A percentile compares a stretch with the other conserved stretches of the same genome.
Conservation (phyloP, 2,113 vertebrate genomes). For the Lepus americanus region DNA sequence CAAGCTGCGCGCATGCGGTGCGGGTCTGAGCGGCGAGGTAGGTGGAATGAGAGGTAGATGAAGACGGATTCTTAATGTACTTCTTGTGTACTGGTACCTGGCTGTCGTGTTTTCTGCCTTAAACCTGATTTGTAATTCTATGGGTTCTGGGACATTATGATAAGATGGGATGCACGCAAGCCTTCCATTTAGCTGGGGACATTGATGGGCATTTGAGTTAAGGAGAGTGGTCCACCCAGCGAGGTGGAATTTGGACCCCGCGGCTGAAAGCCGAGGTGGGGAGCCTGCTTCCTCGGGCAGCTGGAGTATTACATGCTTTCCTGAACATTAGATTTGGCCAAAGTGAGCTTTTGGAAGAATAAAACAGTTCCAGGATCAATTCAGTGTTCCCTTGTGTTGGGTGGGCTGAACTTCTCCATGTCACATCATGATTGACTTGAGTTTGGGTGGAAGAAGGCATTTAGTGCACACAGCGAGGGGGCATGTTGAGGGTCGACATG, state of each 20-base stretch:
- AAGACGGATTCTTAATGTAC: conserved; percentile 96
- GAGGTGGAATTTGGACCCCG: conserved; percentile 83
- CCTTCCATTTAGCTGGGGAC: conserved; percentile 89
- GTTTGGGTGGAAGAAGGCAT: not conserved
- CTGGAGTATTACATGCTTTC: conserved; percentile 78
- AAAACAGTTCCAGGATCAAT: conserved; percentile 76
- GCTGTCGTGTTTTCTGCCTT: conserved; percentile 91
- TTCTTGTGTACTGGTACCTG: conserved; percentile 94
- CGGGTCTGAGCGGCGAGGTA: conserved; percentile 84
- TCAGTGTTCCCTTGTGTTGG: conserved; percentile 34
- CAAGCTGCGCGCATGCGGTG: conserved; percentile 86
- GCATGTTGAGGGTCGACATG: not conserved
- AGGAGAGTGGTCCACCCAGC: conserved; percentile 79
- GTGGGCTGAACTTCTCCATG: conserved; percentile 60
- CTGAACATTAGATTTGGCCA: conserved; percentile 77
- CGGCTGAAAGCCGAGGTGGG: conserved; percentile 81
- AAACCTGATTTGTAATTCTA: conserved; percentile 92
- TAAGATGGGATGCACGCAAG: conserved; percentile 85
- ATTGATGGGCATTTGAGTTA: conserved; percentile 86
- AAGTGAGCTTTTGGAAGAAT: conserved; percentile 82
- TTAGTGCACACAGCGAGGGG: not conserved
- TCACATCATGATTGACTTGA: conserved; percentile 55
- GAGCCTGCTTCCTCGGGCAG: conserved; percentile 61
- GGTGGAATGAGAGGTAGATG: conserved; percentile 90
- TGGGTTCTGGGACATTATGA: conserved; percentile 89